Evolutionary conservation across 2,113 vertebrate genomes (phyloP).

Genomic region (Centropristis striata): DNA sequence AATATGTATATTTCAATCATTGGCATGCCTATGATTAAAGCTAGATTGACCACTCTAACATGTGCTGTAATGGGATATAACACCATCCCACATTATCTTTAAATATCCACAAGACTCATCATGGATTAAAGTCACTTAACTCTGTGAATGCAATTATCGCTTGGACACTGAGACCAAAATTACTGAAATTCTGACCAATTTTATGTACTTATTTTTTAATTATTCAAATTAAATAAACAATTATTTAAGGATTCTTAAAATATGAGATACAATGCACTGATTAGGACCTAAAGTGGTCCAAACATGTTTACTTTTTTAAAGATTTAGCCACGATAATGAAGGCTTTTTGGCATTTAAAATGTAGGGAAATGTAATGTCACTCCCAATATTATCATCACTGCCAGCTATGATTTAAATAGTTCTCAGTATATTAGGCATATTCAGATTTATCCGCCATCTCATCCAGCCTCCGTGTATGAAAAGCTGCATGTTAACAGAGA

Average conservation of each 20-base stretch:
- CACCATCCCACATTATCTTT: neutral
- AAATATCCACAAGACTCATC: neutral
- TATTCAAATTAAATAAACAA: too few relatives aligned
- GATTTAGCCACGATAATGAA: too few relatives aligned
- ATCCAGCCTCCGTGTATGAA: neutral
- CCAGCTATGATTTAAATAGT: neutral
- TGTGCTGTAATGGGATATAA: neutral
- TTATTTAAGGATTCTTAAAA: too few relatives aligned
- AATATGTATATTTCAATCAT: neutral
- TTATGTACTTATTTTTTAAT: too few relatives aligned
- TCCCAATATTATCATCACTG: too few relatives aligned
- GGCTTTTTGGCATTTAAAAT: too few relatives aligned
- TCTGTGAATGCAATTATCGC: neutral
- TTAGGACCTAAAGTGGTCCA: too few relatives aligned
- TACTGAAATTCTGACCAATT: too few relatives aligned
- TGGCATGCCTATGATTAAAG: neutral
- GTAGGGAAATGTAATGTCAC: too few relatives aligned
- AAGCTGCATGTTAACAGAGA: neutral
- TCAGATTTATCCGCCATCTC: neutral
- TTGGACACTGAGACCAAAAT: neutral
- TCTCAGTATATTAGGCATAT: neutral
- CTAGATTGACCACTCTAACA: neutral
- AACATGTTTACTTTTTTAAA: too few relatives aligned
- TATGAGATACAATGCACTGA: too few relatives aligned
- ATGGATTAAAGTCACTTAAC: neutral